phyloP scores from a whole-genome alignment of 2,113 vertebrate species.

The Microtus ochrogaster region DNA sequence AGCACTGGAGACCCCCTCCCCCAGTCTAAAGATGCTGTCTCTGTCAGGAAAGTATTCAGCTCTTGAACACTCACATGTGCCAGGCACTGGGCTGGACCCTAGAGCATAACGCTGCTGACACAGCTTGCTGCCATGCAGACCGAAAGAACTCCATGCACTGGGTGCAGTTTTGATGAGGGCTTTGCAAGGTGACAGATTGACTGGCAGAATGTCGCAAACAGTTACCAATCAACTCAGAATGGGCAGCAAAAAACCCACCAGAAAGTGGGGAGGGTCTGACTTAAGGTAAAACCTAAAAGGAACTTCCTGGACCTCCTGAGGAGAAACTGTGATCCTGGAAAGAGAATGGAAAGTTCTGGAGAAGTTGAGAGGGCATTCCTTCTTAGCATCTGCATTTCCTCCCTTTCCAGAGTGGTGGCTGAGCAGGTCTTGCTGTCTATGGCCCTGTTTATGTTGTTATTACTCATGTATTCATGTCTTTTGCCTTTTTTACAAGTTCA shows the following conservation, averaged over 20 bases:
- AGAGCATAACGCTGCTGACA: accelerated
- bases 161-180: accelerated
- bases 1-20: neutral
- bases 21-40: neutral
- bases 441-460: neutral
- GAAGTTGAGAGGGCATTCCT: neutral
- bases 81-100: neutral
- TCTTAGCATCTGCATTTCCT: neutral
- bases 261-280: neutral
- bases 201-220: too few relatives aligned
- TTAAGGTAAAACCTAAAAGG: neutral
- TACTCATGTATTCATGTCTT: neutral
- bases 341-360: neutral
- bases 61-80: accelerated
- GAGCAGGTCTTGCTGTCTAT: neutral
- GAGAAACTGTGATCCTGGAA: neutral
- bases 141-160: neutral
- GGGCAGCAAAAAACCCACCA: neutral
- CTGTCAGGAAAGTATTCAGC: neutral
- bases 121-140: accelerated
- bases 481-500: neutral
- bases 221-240: too few relatives aligned
- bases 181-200: accelerated
- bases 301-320: neutral
- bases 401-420: neutral